phyloP scores from a whole-genome alignment of 1,140 invertebrate genomes.

The Mya arenaria region DNA sequence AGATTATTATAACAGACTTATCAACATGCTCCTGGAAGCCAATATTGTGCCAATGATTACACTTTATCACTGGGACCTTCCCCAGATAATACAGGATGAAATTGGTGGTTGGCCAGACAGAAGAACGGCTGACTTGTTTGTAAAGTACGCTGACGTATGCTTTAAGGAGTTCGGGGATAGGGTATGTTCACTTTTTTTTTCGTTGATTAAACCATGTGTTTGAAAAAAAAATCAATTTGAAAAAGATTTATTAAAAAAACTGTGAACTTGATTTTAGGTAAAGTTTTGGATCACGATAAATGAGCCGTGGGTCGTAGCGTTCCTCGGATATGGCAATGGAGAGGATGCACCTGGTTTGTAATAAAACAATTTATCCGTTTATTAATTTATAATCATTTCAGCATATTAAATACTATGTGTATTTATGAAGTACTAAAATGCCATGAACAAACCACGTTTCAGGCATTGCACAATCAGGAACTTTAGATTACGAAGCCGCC shows the following conservation, averaged over 20 bases:
- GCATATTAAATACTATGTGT: too few relatives aligned
- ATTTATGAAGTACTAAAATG: too few relatives aligned
- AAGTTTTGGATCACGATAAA: constrained; percentile 81
- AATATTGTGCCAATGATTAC: constrained; percentile 81
- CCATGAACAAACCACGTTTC: too few relatives aligned
- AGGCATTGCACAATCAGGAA: constrained; percentile 61
- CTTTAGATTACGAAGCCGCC: constrained; percentile 63
- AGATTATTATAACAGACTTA: constrained; percentile 72
- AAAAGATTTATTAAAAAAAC: background rate
- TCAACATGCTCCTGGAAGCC: constrained; percentile 66
- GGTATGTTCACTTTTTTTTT: constrained; percentile 57
- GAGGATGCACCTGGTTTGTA: constrained; percentile 59
- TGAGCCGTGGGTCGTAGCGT: constrained; percentile 75
- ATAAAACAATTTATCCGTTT: too few relatives aligned
- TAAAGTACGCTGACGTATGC: constrained; percentile 80
- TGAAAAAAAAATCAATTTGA: background rate
- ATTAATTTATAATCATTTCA: too few relatives aligned
- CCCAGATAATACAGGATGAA: constrained; percentile 78
- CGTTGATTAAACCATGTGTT: background rate
- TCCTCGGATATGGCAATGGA: constrained; percentile 70
- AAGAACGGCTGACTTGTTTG: constrained; percentile 82
- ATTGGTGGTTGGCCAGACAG: constrained; percentile 83
- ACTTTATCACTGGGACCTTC: constrained; percentile 83
- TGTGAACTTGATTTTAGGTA: constrained; percentile 64
- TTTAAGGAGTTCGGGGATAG: constrained; percentile 79